These are phyloP conservation scores for Colossoma macropomum DNA, from an alignment of 2,113 vertebrate species.

Conservation along the genomic window DNA sequence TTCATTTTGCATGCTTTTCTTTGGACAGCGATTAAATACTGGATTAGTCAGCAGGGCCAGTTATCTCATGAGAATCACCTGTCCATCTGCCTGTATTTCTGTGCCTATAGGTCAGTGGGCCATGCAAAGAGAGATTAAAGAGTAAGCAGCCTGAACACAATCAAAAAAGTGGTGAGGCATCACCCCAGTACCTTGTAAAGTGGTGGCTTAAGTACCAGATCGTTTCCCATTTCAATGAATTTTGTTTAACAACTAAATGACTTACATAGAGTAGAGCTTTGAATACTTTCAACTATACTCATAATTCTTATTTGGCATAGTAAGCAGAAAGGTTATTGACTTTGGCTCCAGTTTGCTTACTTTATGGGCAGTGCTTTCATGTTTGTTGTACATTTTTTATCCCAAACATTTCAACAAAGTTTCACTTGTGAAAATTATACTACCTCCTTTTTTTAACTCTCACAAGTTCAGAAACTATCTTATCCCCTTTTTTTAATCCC, in stretches of 20 bases:
- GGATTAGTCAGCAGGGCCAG: too few species aligned
- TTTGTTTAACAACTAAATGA: background rate
- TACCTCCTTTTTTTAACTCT: background rate
- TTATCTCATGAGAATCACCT: too few species aligned
- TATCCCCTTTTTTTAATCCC: background rate
- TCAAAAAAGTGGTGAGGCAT: too few species aligned
- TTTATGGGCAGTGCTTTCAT: conserved; percentile 3
- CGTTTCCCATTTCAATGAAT: background rate
- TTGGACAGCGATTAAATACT: too few species aligned
- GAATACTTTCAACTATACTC: background rate
- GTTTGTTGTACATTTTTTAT: background rate
- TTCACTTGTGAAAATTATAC: background rate
- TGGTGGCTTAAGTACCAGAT: too few species aligned
- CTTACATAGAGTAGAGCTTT: background rate
- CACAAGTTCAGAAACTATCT: background rate
- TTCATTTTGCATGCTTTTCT: too few species aligned
- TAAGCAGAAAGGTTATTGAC: background rate
- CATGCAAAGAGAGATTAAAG: too few species aligned
- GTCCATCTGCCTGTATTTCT: too few species aligned
- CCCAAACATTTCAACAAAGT: background rate
- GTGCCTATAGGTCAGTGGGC: too few species aligned
- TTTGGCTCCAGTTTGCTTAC: background rate
- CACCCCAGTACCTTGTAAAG: too few species aligned
- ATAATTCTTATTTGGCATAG: background rate
- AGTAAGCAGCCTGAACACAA: too few species aligned